Base-by-base conservation (phyloP, 1,140 invertebrate species). In the Chlorops oryzae region DNA sequence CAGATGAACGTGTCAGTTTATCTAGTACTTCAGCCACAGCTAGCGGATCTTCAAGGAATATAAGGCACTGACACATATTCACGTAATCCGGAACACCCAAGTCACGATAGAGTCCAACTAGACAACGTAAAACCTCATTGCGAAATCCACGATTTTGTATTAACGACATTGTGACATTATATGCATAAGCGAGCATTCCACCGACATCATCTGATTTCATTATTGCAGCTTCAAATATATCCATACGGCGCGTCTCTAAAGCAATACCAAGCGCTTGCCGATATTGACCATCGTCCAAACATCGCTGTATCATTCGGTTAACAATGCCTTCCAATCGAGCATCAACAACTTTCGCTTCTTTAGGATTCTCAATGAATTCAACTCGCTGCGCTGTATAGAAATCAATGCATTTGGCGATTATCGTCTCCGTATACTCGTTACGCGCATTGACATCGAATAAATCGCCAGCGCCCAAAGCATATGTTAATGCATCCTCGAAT, bases 341-440 rank as follows among this genome's bases (percentile, higher is more conserved):
- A 74, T 98, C 95, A 56, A 96, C 89, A 1, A 78, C 74, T 53
- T 86, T 83, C 7, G 80, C 80, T 10, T 80, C 78, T 46, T 79
- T 77, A 2, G 79, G 65, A 49, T 80, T 79, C 59, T 85, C 81
- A 38, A 79, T 80, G 35, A 80, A 76, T 34, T 81, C 77, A 37
- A 91, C 83, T 20, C 94, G 77, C 65, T 92, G 84, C 62, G 91
- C 87, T 15, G 91, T 95, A 65, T 97, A 97, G 70, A 86, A 88
- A 73, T 96, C 93, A 59, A 98, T 96, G 64, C 91, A 95, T 75
- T 96, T 96, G 4, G 92, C 87, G 65, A 97, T 90, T 25, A 88
- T 97, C 0, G 95, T 99, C 67, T 97, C 91, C 3, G 97, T 93
- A 79, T 97, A 98, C 77, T 97, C 93, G 53, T 87, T 88, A 41